Evolutionary conservation across 2,888 invertebrate species (phyloP), one percentile per base, ranked within the genome.

Genomic region (Caradrina kadenii): DNA sequence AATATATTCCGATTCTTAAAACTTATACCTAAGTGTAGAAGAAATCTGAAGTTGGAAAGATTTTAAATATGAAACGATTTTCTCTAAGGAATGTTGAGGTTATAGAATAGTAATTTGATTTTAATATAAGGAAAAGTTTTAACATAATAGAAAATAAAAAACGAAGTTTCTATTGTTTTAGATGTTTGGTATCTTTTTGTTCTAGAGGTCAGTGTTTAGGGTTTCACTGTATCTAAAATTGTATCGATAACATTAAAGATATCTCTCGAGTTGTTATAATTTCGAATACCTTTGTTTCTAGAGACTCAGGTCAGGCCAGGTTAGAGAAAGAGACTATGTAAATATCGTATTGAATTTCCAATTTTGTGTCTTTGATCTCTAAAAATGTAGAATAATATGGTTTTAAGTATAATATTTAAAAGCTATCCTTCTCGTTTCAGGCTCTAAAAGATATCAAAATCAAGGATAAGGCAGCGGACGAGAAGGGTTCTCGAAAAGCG

Each of bases 391-490:
- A 0, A 19, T 49, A 19, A 49, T 5, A 21, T 50, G 4, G 21
- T 11, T 8, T 35, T 35, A 7, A 39, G n/a, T 42, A 39, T 15
- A 21, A 19, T 56, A 56, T 39, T 42, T 31, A 15, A 0, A 10
- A 31, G 10, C 13, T 19, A 26, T 31, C 1, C 0, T 52, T 56
- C n/a, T 56, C 0, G 56, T 86, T 90, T 50, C 92, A 97, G 97
- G 96, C 96, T 85, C 79, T 97, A 69, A 97, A 97, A 88, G 96
- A 97, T 55, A 87, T 96, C 55, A 92, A 92, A 56, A 82, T 96
- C 3, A 70, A 76, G 0, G 91, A 90, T 62, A 88, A 87, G 3
- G 86, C 89, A 7, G 82, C 90, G 69, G 90, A 91, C 61, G 92
- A 93, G 81, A 93, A 93, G 78, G 82, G 88, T 22, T 86, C 87